Evolutionary conservation across 2,113 vertebrate genomes (phyloP), one percentile per base, ranked within the genome.

Genomic region (Austrofundulus limnaeus): DNA sequence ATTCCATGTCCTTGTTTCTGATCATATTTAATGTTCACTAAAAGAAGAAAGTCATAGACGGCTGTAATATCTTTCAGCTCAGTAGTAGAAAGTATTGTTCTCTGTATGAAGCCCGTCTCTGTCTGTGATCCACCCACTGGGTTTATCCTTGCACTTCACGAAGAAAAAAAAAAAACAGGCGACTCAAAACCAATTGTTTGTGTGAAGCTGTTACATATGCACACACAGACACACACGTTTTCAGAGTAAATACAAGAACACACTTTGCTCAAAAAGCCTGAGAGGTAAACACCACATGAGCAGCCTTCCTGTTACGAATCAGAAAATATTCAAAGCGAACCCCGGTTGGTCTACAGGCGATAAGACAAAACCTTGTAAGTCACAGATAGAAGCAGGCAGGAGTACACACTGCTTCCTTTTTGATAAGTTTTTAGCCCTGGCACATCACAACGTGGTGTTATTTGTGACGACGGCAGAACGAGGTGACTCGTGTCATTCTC

Each of bases 341-440:
- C 76, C 70, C 65, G 68, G 57, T 28, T 56, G 61, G 72, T 37
- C 19, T 25, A 1, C 43, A 64, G 77, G 69, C 68, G 77, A 88
- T 66, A 64, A 73, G 58, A 72, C 68, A 39, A 7, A 39, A 24
- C 23, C 34, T 62, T 61, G 61, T 50, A 14, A 50, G 48, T 72
- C 39, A 61, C 23, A 83, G 66, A 87, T 75, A 41, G 80, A 84
- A 81, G 37, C 5, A 11, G 37, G 16, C 39, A 60, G 37, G 37
- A 59, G 20, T 55, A 47, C 31, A 19, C 46, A 70, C 62, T 51
- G 9, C 43, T 10, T 56, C 54, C n/a, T 15, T 55, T 75, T 56
- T 50, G 49, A 53, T 62, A 43, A 37, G 38, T 66, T 70, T 65
- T 50, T 20, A 15, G 23, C 24, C 19, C 7, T 51, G n/a, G 34